Evolutionary conservation across 2,797 vertebrate species (phyloP).

Genomic region (Spinus pinus): DNA sequence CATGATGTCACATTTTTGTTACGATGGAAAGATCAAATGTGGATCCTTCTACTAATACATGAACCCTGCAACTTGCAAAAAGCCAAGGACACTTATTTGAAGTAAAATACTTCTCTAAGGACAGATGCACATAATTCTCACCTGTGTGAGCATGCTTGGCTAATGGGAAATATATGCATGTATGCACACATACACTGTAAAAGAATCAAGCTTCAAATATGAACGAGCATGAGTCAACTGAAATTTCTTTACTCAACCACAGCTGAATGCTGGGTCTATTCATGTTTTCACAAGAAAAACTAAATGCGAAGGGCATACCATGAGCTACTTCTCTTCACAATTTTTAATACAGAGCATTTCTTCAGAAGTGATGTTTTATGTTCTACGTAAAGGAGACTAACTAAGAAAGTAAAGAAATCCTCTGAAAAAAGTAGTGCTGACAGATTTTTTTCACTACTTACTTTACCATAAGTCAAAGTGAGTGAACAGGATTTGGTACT

Average conservation of each 20-base stretch:
- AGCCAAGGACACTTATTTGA: not conserved
- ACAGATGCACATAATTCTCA: not conserved
- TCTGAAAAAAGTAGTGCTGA: not conserved
- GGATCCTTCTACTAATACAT: not conserved
- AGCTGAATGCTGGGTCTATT: not conserved
- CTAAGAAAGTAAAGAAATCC: not conserved
- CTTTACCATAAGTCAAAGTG: not conserved
- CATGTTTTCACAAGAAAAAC: not conserved
- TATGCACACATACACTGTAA: not conserved
- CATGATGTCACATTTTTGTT: not conserved
- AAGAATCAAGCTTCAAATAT: not conserved
- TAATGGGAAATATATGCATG: not conserved
- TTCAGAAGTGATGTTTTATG: not conserved
- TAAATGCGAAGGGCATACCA: not conserved
- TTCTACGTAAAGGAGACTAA: not conserved
- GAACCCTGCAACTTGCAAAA: not conserved
- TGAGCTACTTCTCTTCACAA: not conserved
- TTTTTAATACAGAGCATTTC: not conserved
- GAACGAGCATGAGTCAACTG: not conserved
- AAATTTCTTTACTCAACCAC: not conserved
- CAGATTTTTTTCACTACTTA: not conserved
- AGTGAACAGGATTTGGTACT: not conserved
- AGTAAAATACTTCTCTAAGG: not conserved
- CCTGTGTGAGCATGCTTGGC: not conserved
- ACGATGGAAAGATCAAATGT: not conserved